phyloP scores from a whole-genome alignment of 2,113 vertebrate species.

The Tyrannus savana region DNA sequence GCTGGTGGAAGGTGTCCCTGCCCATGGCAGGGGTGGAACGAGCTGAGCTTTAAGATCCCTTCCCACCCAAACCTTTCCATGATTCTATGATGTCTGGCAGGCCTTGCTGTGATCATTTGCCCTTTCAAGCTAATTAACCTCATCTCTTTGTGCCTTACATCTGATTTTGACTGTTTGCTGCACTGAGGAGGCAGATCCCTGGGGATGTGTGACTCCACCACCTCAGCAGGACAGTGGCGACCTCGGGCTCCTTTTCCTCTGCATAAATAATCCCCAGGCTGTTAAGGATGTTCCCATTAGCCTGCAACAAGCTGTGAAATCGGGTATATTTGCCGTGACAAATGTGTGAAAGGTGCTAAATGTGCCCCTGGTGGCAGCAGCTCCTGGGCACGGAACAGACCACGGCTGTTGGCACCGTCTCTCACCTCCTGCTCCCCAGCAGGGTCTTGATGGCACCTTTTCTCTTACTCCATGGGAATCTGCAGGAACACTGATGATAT shows the following conservation, averaged over 20 bases:
- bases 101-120: background rate
- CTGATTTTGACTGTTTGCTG: background rate
- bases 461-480: background rate
- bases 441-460: background rate
- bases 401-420: fast-evolving
- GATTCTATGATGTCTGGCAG: background rate
- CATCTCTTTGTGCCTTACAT: background rate
- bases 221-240: background rate
- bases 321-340: background rate
- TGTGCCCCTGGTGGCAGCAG: fast-evolving
- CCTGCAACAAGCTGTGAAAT: conserved; percentile 28
- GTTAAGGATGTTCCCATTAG: background rate
- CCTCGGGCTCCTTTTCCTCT: background rate
- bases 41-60: background rate
- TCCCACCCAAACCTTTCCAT: background rate
- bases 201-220: background rate
- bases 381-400: background rate
- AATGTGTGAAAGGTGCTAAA: background rate
- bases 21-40: background rate
- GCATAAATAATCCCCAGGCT: background rate
- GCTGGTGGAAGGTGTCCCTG: fast-evolving
- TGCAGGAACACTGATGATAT: background rate
- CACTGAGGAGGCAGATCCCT: background rate
- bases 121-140: background rate
- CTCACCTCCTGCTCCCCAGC: background rate